Evolutionary conservation across 2,888 invertebrate species (phyloP).

Genomic region (Agrilus mali): DNA sequence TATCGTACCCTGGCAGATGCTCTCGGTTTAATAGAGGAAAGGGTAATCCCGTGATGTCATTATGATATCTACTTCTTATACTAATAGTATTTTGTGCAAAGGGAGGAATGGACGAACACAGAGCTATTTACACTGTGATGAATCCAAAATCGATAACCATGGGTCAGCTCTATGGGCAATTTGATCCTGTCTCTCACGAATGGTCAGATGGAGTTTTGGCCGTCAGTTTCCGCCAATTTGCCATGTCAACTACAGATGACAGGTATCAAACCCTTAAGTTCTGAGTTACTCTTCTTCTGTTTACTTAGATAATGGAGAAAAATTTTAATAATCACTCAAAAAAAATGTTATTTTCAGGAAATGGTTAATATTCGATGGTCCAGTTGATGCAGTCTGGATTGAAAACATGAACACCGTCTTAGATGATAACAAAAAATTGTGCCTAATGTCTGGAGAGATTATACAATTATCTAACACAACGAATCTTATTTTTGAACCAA

Average conservation of each 20-base stretch:
- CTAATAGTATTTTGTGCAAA: slow-evolving; percentile 22
- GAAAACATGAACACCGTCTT: slow-evolving; percentile 94
- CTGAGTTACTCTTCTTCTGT: no score
- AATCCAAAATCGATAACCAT: slow-evolving; percentile 94
- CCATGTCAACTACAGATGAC: slow-evolving; percentile 58
- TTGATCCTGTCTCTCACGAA: slow-evolving; percentile 88
- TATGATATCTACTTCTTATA: no score
- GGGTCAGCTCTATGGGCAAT: slow-evolving; percentile 91
- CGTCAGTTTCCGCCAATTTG: slow-evolving; percentile 68
- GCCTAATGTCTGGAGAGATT: slow-evolving; percentile 96
- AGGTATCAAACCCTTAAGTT: slow-evolving; percentile 35
- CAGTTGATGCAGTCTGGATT: slow-evolving; percentile 93
- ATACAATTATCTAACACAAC: slow-evolving; percentile 83
- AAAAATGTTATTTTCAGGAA: slow-evolving; percentile 44
- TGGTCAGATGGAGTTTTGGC: slow-evolving; percentile 87
- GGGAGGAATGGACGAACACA: slow-evolving; percentile 62
- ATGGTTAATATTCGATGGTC: slow-evolving; percentile 93
- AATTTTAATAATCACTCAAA: no score
- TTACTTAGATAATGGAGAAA: no score
- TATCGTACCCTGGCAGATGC: slow-evolving; percentile 73
- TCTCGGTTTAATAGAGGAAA: slow-evolving; percentile 62
- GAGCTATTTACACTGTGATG: slow-evolving; percentile 66
- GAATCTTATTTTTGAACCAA: slow-evolving; percentile 86
- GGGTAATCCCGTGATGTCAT: slow-evolving; percentile 31
- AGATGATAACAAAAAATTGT: slow-evolving; percentile 92